Evolutionary conservation across 2,113 vertebrate species (phyloP).

Genomic region (Lophius piscatorius): DNA sequence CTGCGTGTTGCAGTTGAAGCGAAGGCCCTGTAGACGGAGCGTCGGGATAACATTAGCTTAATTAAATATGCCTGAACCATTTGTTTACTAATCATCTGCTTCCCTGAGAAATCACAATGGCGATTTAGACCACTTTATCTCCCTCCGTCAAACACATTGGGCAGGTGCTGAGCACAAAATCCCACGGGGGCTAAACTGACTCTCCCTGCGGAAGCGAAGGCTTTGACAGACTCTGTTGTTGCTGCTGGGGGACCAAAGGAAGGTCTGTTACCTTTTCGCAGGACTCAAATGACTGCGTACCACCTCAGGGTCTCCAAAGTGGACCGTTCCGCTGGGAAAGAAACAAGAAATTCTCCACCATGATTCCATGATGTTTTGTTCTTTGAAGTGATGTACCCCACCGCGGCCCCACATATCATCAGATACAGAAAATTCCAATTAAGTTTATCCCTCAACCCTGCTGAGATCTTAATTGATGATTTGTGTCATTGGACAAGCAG

Average conservation of each 20-base stretch:
- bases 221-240: slow-evolving; percentile 41
- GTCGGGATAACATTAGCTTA: slow-evolving; percentile 39
- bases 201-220: slow-evolving; percentile 39
- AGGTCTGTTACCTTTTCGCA: slow-evolving; percentile 33
- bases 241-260: slow-evolving; percentile 25
- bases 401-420: slow-evolving; percentile 64
- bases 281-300: slow-evolving; percentile 13
- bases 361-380: slow-evolving; percentile 73
- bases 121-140: slow-evolving; percentile 60
- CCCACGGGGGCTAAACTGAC: slow-evolving; percentile 44
- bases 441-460: slow-evolving; percentile 76
- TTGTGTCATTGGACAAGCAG: slow-evolving; percentile 85
- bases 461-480: slow-evolving; percentile 87
- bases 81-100: slow-evolving; percentile 69
- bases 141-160: slow-evolving; percentile 27
- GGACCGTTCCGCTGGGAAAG: slow-evolving; percentile 7
- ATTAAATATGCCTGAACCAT: slow-evolving; percentile 67
- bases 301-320: neutral
- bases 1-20: neutral
- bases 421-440: slow-evolving; percentile 77
- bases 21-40: slow-evolving; percentile 14
- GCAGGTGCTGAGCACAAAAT: slow-evolving; percentile 55
- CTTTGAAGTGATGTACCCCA: slow-evolving; percentile 62
- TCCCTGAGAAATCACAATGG: slow-evolving; percentile 65
- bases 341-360: too few species aligned